Base-by-base conservation (phyloP, 2,888 invertebrate genomes). In the Stenodema calcarata region DNA sequence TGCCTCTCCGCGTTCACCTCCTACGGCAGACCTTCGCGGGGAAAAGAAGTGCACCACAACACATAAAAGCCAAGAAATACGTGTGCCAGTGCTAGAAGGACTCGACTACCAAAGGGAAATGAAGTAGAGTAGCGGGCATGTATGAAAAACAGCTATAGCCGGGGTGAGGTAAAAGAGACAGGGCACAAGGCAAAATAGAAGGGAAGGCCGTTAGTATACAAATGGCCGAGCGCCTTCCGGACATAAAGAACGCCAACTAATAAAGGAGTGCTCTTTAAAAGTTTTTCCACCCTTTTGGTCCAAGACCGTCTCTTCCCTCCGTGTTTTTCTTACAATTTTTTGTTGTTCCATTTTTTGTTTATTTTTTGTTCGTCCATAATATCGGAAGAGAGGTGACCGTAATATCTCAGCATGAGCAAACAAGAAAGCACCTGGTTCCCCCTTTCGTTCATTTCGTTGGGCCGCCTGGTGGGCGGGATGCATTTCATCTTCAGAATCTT, bases 391-490 rank as follows among this genome's bases (percentile, higher is more conserved):
- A 78, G 78, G 78, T 78, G 78, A 78, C 78, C 78, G 44, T 78
- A 78, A 78, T 78, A 78, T 78, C 78, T 78, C 78, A 78, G 78
- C 78, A 44, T 44, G 78, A 78, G 44, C 78, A 78, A 78, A 78
- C 78, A 78, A 78, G 78, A 78, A 78, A 78, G 78, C 78, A 78
- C 78, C 78, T 78, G 78, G 44, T 78, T 44, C 70, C 70, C 18
- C 41, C 42, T 42, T 6, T 4, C 14, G 16, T 27, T 41, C 30
- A 30, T 41, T 75, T 41, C 73, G 73, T 41, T 41, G 41, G 4
- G 27, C 35, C 30, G 41, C n/a, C 14, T 14, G 78, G 44, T 23
- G 14, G 27, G 27, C 1, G 44, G 78, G 78, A 18, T 73, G 78
- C 78, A 78, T 78, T 78, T 78, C 78, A 78, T 78, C 78, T 44